Percentiles rank a stretch among this genome's conserved stretches.
These are phyloP conservation scores for Xylota segnis DNA, from an alignment of 2,888 invertebrate genomes.

Conservation along the genomic window DNA sequence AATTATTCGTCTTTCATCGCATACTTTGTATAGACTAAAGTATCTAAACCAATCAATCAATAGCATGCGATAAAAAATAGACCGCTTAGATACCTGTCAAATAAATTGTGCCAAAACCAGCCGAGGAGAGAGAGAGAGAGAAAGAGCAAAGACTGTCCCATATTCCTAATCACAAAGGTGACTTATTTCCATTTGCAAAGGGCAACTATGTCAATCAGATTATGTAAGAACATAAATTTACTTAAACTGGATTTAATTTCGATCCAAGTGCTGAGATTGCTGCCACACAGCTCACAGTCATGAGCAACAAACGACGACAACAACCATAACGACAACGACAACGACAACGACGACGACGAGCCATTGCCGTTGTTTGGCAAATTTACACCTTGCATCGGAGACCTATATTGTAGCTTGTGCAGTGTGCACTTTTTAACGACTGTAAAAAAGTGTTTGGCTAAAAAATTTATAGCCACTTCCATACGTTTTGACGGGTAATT, in stretches of 20 bases:
- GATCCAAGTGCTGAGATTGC: conserved; percentile 43
- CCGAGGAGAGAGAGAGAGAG: not conserved
- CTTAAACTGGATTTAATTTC: conserved; percentile 49
- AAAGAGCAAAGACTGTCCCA: not conserved
- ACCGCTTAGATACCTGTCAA: not conserved
- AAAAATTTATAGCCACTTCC: conserved; percentile 72
- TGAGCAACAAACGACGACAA: conserved; percentile 1
- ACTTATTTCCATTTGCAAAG: conserved; percentile 68
- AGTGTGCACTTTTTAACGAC: conserved; percentile 47
- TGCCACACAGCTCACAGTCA: conserved; percentile 14
- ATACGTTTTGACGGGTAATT: conserved; percentile 75
- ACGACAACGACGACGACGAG: not conserved
- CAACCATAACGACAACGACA: not conserved
- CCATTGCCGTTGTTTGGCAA: conserved; percentile 48
- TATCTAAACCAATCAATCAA: not conserved
- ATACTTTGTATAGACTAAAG: not conserved
- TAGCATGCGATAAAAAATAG: not conserved
- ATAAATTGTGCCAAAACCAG: not conserved
- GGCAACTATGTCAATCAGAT: conserved; percentile 69
- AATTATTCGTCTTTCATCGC: not conserved
- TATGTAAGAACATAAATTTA: conserved; percentile 65
- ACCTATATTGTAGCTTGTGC: conserved; percentile 20
- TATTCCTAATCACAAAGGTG: conserved; percentile 52
- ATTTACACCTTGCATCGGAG: conserved; percentile 55
- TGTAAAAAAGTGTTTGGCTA: conserved; percentile 61